Conservation (phyloP, 2,797 vertebrate species). For the Oryzias sinensis region DNA sequence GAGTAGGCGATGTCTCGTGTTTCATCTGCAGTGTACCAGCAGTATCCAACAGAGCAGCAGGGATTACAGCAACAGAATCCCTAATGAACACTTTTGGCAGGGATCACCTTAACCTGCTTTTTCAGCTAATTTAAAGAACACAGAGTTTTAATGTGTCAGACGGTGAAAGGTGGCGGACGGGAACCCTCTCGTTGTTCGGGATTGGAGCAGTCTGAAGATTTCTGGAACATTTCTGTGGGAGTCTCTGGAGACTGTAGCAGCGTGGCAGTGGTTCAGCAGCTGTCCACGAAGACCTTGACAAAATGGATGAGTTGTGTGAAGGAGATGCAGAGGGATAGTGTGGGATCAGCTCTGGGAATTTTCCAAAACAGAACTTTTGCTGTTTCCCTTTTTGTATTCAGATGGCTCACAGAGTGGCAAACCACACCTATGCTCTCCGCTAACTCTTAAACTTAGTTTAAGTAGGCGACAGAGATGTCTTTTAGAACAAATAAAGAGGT, state of each 20-base stretch:
- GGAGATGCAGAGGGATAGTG: constrained; percentile 27
- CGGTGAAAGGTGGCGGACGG: background rate
- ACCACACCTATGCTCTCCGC: no score
- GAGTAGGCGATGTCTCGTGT: constrained; percentile 11
- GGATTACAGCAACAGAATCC: constrained; percentile 42
- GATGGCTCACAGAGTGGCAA: background rate
- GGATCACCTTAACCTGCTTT: constrained; percentile 22
- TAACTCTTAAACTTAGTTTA: no score
- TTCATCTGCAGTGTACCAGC: constrained; percentile 52
- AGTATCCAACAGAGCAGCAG: constrained; percentile 37
- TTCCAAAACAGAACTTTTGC: background rate
- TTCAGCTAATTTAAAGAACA: constrained; percentile 12
- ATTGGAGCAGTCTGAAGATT: constrained; percentile 17
- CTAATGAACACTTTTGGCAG: constrained; percentile 33
- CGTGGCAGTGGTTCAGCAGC: constrained; percentile 42
- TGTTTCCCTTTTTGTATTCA: background rate
- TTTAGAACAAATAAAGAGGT: no score
- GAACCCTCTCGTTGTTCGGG: constrained; percentile 1
- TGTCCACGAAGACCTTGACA: constrained; percentile 52
- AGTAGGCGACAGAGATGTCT: no score
- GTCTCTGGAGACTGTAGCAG: constrained; percentile 49
- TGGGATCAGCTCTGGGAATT: constrained; percentile 5
- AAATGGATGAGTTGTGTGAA: constrained; percentile 52
- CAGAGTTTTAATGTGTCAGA: background rate
- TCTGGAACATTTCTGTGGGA: constrained; percentile 37